Conservation (phyloP, 2,113 vertebrate species). For the Oryzias javanicus region DNA sequence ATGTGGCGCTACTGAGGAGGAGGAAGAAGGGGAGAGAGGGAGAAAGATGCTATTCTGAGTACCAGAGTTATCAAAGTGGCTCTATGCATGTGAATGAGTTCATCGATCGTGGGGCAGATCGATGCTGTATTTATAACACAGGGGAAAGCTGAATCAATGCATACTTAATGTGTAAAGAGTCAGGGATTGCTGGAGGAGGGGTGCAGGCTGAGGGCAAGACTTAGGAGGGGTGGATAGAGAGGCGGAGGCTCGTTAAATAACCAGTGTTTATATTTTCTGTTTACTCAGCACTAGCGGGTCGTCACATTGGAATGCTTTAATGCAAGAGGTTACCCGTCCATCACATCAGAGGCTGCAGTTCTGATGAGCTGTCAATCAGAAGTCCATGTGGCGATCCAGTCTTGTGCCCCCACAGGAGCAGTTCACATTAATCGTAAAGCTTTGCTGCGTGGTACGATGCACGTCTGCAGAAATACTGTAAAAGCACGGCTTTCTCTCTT, state of each 20-base stretch:
- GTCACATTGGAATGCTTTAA: slow-evolving; percentile 55
- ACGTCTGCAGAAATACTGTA: slow-evolving; percentile 4
- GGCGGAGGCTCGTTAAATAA: slow-evolving; percentile 66
- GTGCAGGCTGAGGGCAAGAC: slow-evolving; percentile 61
- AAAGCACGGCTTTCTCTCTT: background rate
- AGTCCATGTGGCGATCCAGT: slow-evolving; percentile 30
- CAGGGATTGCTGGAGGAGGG: slow-evolving; percentile 58
- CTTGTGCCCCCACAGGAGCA: slow-evolving; percentile 23
- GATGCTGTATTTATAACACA: slow-evolving; percentile 83
- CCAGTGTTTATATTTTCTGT: slow-evolving; percentile 65
- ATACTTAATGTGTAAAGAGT: slow-evolving; percentile 77
- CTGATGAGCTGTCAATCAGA: slow-evolving; percentile 66
- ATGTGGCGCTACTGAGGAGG: slow-evolving; percentile 38
- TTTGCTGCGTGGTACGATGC: slow-evolving; percentile 6
- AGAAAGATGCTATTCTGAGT: slow-evolving; percentile 83
- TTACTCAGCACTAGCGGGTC: slow-evolving; percentile 65
- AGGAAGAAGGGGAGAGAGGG: slow-evolving; percentile 22
- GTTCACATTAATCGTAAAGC: slow-evolving; percentile 26
- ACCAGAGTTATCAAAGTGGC: slow-evolving; percentile 84
- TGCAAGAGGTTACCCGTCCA: slow-evolving; percentile 34
- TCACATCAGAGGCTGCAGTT: slow-evolving; percentile 61
- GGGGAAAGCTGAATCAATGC: slow-evolving; percentile 79
- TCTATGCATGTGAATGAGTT: slow-evolving; percentile 90
- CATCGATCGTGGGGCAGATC: slow-evolving; percentile 78
- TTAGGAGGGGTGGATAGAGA: slow-evolving; percentile 33